phyloP scores from a whole-genome alignment of 2,113 vertebrate genomes.

The Xenus cinereus region DNA sequence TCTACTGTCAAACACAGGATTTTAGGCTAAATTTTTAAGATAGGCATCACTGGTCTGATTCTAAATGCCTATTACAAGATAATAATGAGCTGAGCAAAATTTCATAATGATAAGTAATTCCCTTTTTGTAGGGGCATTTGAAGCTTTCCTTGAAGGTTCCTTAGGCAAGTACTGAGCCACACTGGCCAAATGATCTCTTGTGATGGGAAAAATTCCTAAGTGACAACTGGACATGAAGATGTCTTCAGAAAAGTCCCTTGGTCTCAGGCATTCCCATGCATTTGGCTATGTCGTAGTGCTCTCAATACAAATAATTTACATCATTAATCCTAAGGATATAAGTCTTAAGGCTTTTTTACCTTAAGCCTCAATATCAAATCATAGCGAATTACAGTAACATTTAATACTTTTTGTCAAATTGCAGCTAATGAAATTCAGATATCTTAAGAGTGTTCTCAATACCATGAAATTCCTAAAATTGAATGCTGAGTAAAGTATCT shows the following conservation, averaged over 20 bases:
- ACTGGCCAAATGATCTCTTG: neutral
- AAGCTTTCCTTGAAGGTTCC: neutral
- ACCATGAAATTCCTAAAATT: neutral
- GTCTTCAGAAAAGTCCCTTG: neutral
- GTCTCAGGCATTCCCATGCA: neutral
- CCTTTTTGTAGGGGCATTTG: neutral
- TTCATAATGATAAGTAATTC: neutral
- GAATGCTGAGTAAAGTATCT: neutral
- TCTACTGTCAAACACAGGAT: neutral
- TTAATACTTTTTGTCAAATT: rapidly evolving
- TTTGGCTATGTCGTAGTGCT: neutral
- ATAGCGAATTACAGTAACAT: neutral
- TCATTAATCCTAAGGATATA: neutral
- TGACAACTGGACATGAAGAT: neutral
- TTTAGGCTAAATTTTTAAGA: neutral
- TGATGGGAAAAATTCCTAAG: neutral
- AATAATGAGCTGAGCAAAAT: neutral
- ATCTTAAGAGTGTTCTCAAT: neutral
- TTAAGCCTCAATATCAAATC: neutral
- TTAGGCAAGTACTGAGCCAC: neutral
- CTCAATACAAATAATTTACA: neutral
- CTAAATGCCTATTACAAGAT: neutral
- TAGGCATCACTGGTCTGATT: neutral
- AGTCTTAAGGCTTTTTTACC: neutral
- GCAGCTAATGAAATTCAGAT: neutral